These are phyloP conservation scores for Calameuta pallipes DNA, from an alignment of 2,888 invertebrate species.

Conservation along the genomic window DNA sequence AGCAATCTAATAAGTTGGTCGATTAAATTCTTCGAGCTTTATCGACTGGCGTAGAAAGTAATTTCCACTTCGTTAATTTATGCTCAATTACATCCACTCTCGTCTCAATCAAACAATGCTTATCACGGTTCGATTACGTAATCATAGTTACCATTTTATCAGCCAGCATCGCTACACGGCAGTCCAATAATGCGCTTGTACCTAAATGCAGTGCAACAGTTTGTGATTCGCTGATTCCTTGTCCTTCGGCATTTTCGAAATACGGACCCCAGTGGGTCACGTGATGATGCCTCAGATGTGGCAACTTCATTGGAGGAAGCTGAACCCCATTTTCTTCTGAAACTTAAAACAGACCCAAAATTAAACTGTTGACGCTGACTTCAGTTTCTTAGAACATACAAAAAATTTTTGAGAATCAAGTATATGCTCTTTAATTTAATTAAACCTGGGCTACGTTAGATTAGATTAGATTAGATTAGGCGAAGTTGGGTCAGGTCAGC, in stretches of 20 bases:
- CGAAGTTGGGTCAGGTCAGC: not conserved
- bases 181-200: slow-evolving; percentile 74
- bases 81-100: not conserved
- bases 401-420: too few species aligned
- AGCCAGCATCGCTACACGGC: slow-evolving; percentile 77
- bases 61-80: not conserved
- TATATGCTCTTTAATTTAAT: not conserved
- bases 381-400: too few species aligned
- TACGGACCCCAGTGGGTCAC: slow-evolving; percentile 80
- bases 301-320: slow-evolving; percentile 50
- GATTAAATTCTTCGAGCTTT: not conserved
- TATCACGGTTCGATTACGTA: not conserved
- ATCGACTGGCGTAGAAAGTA: not conserved
- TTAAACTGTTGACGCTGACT: too few species aligned
- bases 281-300: slow-evolving; percentile 74
- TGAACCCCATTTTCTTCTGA: not conserved
- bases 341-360: slow-evolving; percentile 8
- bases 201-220: slow-evolving; percentile 74
- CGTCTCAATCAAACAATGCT: not conserved
- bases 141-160: slow-evolving; percentile 73
- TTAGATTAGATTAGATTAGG: not conserved
- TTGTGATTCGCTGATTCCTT: slow-evolving; percentile 70
- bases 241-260: slow-evolving; percentile 71
- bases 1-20: not conserved
- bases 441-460: not conserved